These are phyloP conservation scores for Tetragnatha versicolor DNA, from an alignment of 1,140 invertebrate species.

Conservation along the genomic window DNA sequence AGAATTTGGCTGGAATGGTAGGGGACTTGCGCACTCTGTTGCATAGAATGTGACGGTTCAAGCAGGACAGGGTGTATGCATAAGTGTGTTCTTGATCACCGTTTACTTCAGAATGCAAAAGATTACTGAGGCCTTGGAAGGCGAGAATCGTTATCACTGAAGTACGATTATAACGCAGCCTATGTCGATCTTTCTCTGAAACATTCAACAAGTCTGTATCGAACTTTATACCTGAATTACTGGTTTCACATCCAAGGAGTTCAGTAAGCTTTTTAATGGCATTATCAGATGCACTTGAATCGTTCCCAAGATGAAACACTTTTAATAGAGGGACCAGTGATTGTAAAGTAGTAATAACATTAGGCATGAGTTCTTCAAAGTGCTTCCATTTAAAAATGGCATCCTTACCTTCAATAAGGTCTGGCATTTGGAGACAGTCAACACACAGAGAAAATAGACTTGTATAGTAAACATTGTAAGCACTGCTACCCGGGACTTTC, in stretches of 20 bases:
- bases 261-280: constrained; percentile 66
- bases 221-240: constrained; percentile 36
- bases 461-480: constrained; percentile 70
- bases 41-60: constrained; percentile 67
- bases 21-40: constrained; percentile 62
- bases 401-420: constrained; percentile 49
- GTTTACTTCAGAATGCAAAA: constrained; percentile 66
- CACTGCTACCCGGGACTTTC: constrained; percentile 68
- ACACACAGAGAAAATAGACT: constrained; percentile 67
- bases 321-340: constrained; percentile 63
- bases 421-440: constrained; percentile 65
- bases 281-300: constrained; percentile 66
- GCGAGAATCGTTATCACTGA: constrained; percentile 65
- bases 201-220: background rate
- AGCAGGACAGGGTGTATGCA: constrained; percentile 66
- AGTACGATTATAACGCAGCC: background rate
- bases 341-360: background rate
- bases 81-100: constrained; percentile 65
- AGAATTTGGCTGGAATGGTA: constrained; percentile 63
- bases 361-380: constrained; percentile 6
- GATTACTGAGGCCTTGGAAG: constrained; percentile 64
- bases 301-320: constrained; percentile 66
- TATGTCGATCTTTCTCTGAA: background rate
- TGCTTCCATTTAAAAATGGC: background rate
- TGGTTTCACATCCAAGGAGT: constrained; percentile 58